Conservation (phyloP, 1,140 invertebrate species). For the Pteromalus puparum region DNA sequence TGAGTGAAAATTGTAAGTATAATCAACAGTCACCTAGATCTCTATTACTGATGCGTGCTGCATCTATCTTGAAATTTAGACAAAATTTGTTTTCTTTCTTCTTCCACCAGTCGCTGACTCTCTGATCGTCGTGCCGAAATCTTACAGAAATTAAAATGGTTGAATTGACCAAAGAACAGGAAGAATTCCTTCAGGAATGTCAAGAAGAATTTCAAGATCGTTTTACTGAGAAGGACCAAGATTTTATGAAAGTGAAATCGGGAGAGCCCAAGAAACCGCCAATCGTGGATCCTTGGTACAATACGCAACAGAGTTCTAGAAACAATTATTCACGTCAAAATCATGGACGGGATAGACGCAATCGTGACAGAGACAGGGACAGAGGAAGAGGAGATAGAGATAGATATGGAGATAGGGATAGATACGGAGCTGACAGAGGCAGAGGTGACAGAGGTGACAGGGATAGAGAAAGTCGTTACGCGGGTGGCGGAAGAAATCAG, state of each 20-base stretch:
- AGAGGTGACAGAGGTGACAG: constrained; percentile 10
- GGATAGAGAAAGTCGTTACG: not conserved
- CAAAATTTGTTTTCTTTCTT: not conserved
- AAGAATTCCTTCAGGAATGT: constrained; percentile 74
- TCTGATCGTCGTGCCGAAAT: constrained; percentile 59
- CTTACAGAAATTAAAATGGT: constrained; percentile 51
- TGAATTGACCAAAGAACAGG: constrained; percentile 57
- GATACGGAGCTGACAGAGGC: not conserved
- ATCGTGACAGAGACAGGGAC: not conserved
- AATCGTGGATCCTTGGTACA: constrained; percentile 75
- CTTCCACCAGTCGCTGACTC: constrained; percentile 64
- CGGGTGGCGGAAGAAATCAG: not conserved
- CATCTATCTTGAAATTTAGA: not conserved
- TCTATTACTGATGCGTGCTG: not conserved
- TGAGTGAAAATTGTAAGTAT: constrained; percentile 67
- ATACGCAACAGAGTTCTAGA: constrained; percentile 57
- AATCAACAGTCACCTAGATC: not conserved
- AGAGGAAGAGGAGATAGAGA: constrained; percentile 19
- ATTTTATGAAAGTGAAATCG: constrained; percentile 72
- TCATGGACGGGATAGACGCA: not conserved
- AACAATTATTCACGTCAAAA: not conserved
- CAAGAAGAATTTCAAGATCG: constrained; percentile 76
- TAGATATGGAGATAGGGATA: constrained; percentile 12
- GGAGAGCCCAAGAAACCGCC: constrained; percentile 70
- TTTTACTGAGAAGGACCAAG: constrained; percentile 75